These are phyloP conservation scores for Fregetta grallaria DNA, from an alignment of 2,113 vertebrate species.

Conservation along the genomic window DNA sequence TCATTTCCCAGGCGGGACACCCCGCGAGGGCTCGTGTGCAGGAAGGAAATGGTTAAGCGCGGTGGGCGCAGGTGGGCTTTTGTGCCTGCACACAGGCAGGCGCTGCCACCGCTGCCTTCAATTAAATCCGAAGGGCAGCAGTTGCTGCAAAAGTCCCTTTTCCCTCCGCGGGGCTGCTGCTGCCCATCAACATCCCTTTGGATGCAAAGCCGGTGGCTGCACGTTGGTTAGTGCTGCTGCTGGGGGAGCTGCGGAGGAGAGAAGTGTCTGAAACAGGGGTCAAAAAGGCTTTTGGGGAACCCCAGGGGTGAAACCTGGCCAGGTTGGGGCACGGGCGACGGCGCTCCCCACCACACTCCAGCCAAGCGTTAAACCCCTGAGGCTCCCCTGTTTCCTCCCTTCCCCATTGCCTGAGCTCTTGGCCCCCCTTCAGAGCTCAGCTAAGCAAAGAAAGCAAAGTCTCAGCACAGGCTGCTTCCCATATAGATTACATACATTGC, in stretches of 20 bases:
- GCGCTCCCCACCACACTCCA: not conserved
- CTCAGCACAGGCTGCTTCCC: not conserved
- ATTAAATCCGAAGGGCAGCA: not conserved
- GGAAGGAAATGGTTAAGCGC: not conserved
- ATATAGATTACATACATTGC: fast-evolving
- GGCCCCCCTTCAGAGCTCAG: not conserved
- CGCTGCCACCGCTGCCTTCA: not conserved
- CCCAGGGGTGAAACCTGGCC: fast-evolving
- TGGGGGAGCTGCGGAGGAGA: not conserved
- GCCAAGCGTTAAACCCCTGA: fast-evolving
- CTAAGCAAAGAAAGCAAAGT: not conserved
- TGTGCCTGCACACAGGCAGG: not conserved
- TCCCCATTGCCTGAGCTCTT: not conserved
- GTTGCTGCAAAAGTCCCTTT: not conserved
- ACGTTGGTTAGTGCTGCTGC: not conserved
- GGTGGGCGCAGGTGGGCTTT: not conserved
- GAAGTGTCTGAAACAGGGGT: not conserved
- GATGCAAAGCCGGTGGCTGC: not conserved
- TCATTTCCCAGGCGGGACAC: not conserved
- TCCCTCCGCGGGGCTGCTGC: not conserved
- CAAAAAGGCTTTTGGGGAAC: not conserved
- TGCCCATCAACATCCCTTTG: not conserved
- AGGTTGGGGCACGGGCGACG: not conserved
- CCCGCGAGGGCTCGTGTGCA: fast-evolving
- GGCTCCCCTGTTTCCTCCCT: not conserved